phyloP scores from a whole-genome alignment of 2,113 vertebrate species.

The Chloropsis hardwickii region DNA sequence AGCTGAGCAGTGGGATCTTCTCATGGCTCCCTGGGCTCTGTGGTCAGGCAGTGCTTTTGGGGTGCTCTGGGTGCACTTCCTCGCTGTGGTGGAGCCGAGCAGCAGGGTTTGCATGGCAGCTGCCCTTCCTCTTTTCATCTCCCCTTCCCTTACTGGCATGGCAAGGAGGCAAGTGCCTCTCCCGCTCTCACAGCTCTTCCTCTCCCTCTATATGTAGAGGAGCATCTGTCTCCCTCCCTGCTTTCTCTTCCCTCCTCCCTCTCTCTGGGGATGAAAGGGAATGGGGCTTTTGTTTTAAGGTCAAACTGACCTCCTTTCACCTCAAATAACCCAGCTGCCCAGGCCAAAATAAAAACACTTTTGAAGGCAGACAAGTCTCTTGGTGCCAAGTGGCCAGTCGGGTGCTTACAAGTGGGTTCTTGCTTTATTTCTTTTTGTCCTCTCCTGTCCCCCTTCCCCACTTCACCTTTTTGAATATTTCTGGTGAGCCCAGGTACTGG shows the following conservation, averaged over 20 bases:
- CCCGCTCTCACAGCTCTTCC: not conserved
- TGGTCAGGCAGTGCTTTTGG: fast-evolving
- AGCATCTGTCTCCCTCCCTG: not conserved
- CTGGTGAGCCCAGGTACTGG: not conserved
- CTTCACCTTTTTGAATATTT: not conserved
- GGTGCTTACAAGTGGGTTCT: not conserved
- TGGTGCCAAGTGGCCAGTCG: slow-evolving; percentile 5
- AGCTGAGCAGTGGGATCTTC: not conserved
- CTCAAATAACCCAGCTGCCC: slow-evolving; percentile 46
- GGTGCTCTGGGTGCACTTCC: not conserved
- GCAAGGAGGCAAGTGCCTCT: not conserved
- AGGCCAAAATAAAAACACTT: slow-evolving; percentile 60
- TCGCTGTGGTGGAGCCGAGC: not conserved
- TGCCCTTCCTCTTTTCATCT: not conserved
- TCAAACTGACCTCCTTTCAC: slow-evolving; percentile 55
- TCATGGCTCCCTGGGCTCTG: fast-evolving
- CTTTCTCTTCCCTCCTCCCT: slow-evolving; percentile 5
- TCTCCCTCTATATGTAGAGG: not conserved
- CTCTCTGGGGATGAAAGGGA: slow-evolving; percentile 49
- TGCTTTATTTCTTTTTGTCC: not conserved
- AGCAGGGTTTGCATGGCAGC: not conserved
- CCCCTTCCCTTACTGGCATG: fast-evolving
- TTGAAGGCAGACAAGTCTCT: slow-evolving; percentile 8
- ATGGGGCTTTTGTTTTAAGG: slow-evolving; percentile 51
- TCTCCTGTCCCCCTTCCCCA: fast-evolving